A percentile compares a stretch with the other conserved stretches of the same genome.
phyloP scores from a whole-genome alignment of 1,140 invertebrate species.

The Calliphora vicina region DNA sequence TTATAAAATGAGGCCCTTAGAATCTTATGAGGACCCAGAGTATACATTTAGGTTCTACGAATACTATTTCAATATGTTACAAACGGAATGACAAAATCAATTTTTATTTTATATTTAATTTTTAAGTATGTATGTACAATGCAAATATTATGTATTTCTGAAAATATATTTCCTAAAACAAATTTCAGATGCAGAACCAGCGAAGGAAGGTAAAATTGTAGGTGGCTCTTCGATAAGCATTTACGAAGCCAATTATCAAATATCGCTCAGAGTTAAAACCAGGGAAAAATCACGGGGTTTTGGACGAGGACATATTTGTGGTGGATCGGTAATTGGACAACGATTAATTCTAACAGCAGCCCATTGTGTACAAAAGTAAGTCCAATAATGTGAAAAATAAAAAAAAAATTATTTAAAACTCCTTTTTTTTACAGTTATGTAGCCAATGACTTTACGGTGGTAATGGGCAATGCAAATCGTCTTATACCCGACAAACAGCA shows the following conservation, averaged over 20 bases:
- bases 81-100: no score
- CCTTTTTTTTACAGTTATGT: neutral
- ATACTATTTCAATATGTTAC: no score
- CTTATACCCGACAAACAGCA: constrained; percentile 1
- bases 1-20: no score
- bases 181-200: neutral
- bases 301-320: constrained; percentile 42
- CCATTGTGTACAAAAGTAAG: constrained; percentile 46
- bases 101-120: no score
- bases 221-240: constrained; percentile 15
- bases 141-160: no score
- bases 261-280: constrained; percentile 17
- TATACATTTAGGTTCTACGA: no score
- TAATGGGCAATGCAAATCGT: constrained; percentile 46
- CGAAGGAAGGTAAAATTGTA: constrained; percentile 31
- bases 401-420: neutral
- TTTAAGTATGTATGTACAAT: no score
- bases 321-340: constrained; percentile 44
- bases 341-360: constrained; percentile 49
- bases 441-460: constrained; percentile 21
- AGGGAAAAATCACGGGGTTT: constrained; percentile 16
- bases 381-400: neutral
- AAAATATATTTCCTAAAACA: no score
- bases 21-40: no score
- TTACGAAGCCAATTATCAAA: constrained; percentile 32